phyloP scores from a whole-genome alignment of 2,797 vertebrate species.

The Micrastur ruficollis region DNA sequence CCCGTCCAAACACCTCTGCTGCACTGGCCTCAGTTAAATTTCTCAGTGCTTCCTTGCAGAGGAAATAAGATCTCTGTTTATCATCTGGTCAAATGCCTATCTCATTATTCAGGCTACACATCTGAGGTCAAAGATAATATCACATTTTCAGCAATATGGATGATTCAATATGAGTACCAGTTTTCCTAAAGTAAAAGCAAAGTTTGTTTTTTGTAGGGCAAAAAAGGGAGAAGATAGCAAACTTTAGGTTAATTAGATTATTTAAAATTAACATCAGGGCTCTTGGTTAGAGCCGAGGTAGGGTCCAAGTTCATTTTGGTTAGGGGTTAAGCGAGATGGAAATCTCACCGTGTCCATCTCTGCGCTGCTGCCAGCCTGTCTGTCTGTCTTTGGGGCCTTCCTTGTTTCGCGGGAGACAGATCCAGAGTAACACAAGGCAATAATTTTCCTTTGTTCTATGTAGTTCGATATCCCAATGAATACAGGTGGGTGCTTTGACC shows the following conservation, averaged over 20 bases:
- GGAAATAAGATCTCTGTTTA: constrained; percentile 17
- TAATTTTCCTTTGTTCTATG: neutral
- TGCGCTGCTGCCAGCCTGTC: neutral
- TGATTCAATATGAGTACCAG: neutral
- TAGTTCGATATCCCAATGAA: neutral
- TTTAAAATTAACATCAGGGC: neutral
- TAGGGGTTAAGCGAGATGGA: neutral
- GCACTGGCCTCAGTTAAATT: neutral
- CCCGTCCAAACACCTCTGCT: neutral
- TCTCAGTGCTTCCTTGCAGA: neutral
- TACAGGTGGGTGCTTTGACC: neutral
- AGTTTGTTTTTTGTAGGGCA: neutral
- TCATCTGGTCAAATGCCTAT: neutral
- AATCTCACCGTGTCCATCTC: accelerated
- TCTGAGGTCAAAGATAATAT: neutral
- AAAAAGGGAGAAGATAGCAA: neutral
- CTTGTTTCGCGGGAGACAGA: neutral
- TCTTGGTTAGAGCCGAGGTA: neutral
- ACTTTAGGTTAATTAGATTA: neutral
- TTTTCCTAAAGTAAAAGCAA: neutral
- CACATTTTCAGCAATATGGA: neutral
- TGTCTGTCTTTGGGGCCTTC: neutral
- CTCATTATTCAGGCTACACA: neutral
- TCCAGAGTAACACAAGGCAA: neutral
- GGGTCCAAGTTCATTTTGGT: neutral